A percentile compares a stretch with the other conserved stretches of the same genome.
These are phyloP conservation scores for Microctenopoma lineatum DNA, from an alignment of 2,797 vertebrate species.

Conservation along the genomic window DNA sequence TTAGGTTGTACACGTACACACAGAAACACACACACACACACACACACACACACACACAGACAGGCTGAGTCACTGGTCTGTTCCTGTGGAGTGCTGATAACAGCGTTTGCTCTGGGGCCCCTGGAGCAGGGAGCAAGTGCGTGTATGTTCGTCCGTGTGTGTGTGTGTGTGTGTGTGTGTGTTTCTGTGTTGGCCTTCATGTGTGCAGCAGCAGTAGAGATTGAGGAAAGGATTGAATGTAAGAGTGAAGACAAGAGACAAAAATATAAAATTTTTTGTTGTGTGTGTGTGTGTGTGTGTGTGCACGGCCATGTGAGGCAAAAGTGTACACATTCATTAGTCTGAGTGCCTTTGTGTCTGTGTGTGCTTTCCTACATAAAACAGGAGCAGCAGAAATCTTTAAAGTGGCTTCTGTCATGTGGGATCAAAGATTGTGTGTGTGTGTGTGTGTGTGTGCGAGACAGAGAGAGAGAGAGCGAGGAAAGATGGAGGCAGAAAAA, in stretches of 20 bases:
- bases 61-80: constrained; percentile 70
- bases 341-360: constrained; percentile 1
- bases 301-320: background rate
- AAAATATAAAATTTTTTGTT: constrained; percentile 34
- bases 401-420: constrained; percentile 40
- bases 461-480: background rate
- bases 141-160: constrained; percentile 27
- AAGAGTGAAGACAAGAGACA: constrained; percentile 39
- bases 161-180: constrained; percentile 29
- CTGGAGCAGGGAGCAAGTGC: constrained; percentile 47
- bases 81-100: constrained; percentile 77
- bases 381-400: constrained; percentile 40
- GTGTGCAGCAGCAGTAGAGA: constrained; percentile 44
- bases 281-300: background rate
- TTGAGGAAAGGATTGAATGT: constrained; percentile 45
- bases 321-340: constrained; percentile 36
- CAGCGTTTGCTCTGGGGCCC: constrained; percentile 66
- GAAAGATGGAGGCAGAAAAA: constrained; percentile 3
- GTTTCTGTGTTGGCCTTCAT: constrained; percentile 32
- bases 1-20: constrained; percentile 16
- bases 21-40: constrained; percentile 15
- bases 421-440: constrained; percentile 32
- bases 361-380: constrained; percentile 27
- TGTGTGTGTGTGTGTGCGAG: background rate
- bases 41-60: constrained; percentile 38